Conservation (phyloP, 2,113 vertebrate genomes). For the Stictonetta naevosa region DNA sequence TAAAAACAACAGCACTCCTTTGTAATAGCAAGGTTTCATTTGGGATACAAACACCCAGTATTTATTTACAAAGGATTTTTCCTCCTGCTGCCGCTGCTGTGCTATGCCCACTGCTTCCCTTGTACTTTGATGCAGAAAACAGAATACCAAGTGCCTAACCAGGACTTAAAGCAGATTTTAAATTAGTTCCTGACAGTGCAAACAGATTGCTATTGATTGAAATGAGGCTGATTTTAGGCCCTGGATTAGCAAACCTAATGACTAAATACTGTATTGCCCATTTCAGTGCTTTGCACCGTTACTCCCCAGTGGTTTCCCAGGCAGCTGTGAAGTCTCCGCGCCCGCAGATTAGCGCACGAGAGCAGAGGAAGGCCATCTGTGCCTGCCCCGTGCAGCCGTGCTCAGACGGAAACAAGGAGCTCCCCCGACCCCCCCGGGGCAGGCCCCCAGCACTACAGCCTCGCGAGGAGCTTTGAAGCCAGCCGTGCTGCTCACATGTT, state of each 20-base stretch:
- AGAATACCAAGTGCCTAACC: conserved; percentile 61
- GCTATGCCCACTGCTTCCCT: conserved; percentile 15
- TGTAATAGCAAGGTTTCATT: conserved; percentile 22
- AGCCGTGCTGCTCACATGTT: rapidly evolving
- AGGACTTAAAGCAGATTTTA: conserved; percentile 74
- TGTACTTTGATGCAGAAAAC: conserved; percentile 8
- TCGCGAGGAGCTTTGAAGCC: not conserved
- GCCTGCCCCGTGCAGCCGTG: not conserved
- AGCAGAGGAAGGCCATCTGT: conserved; percentile 65
- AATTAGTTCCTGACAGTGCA: conserved; percentile 76
- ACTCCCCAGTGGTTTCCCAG: conserved; percentile 57
- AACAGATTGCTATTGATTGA: conserved; percentile 77
- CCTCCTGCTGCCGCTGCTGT: conserved; percentile 27
- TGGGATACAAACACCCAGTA: conserved; percentile 53
- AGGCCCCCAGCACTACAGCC: not conserved
- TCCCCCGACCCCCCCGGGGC: not conserved
- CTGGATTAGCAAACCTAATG: conserved; percentile 69
- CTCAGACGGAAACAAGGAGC: not conserved
- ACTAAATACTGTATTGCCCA: conserved; percentile 48
- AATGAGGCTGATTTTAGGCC: conserved; percentile 67
- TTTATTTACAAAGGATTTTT: conserved; percentile 55
- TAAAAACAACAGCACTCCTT: conserved; percentile 39
- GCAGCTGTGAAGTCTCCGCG: conserved; percentile 66
- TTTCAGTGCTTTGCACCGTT: not conserved
- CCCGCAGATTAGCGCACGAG: conserved; percentile 21